Evolutionary conservation across 1,140 invertebrate species (phyloP).

Genomic region (Amyelois transitella): DNA sequence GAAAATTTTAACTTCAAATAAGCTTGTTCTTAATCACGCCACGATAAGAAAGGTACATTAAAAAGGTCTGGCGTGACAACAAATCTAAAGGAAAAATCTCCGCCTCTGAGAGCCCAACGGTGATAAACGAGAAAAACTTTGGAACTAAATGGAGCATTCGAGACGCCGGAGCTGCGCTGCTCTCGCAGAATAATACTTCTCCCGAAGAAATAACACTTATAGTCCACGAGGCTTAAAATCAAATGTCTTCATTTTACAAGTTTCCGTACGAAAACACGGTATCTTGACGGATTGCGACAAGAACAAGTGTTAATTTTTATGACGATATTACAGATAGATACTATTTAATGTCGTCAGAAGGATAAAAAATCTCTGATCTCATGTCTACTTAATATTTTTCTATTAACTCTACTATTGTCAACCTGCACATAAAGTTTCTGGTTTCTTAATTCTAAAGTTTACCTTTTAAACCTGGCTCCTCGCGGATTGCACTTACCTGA

Average conservation of each 20-base stretch:
- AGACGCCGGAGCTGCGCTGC: conserved; percentile 65
- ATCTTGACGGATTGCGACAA: conserved; percentile 53
- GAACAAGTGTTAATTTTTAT: conserved; percentile 52
- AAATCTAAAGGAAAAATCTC: conserved; percentile 76
- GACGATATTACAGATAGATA: background rate
- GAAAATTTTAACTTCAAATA: conserved; percentile 48
- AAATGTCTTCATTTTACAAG: conserved; percentile 66
- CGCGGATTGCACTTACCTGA: background rate
- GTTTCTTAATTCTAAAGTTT: too few relatives aligned
- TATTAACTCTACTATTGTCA: too few relatives aligned
- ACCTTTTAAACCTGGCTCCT: too few relatives aligned
- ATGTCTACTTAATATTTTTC: too few relatives aligned
- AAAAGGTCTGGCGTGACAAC: conserved; percentile 75
- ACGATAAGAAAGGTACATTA: conserved; percentile 74
- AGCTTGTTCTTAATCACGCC: conserved; percentile 62
- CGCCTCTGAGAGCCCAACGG: conserved; percentile 71
- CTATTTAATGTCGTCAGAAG: conserved; percentile 10
- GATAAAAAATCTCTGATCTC: too few relatives aligned
- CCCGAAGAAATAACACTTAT: conserved; percentile 72
- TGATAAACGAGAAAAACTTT: conserved; percentile 75
- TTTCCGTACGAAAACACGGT: conserved; percentile 47
- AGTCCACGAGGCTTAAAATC: conserved; percentile 73
- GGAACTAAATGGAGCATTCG: conserved; percentile 74
- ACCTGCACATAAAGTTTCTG: too few relatives aligned
- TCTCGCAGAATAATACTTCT: conserved; percentile 73